Evolutionary conservation across 2,797 vertebrate genomes (phyloP), one percentile per base, ranked within the genome.

Genomic region (Pelobates cultripes): DNA sequence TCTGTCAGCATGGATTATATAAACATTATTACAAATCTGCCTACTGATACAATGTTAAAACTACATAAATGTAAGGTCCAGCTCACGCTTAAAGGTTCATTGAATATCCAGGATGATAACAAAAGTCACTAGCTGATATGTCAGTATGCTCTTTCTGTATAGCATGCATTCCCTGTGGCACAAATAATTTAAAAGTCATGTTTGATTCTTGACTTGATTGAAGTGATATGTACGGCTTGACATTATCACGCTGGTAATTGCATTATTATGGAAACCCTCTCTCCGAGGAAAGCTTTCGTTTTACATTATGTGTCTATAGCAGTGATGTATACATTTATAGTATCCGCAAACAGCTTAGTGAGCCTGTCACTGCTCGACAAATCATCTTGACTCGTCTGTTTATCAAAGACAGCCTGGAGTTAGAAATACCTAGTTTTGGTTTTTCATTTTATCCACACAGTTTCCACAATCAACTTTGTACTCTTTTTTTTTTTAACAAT

Each of bases 131-230:
- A 7, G n/a, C 17, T 64, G 55, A 57, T 57, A 3, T 6, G 55
- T 57, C 55, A 57, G n/a, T 64, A 64, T 28, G 28, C 8, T 64
- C n/a, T 75, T 55, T 63, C 51, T 70, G 43, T 51, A 70, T 66
- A 47, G 61, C 61, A 70, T 60, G 70, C 51, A 41, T 69, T 81
- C 73, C 72, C 73, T 43, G 28, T 70, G 79, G 72, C 51, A 70
- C 72, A 69, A 75, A 81, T 75, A 75, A 81, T 75, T 81, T 70
- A 60, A 61, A 55, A 69, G 73, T 70, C 72, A 75, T 70, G 79
- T 75, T 81, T 81, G 47, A 75, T 81, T 81, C 15, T 61, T 43
- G 43, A 67, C 43, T 63, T 81, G 79, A 81, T 70, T 70, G 79
- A 81, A 81, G 73, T 75, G 64, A 75, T 61, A 53, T 81, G 66